phyloP scores from a whole-genome alignment of 2,113 vertebrate genomes.

The Heliornis fulica region DNA sequence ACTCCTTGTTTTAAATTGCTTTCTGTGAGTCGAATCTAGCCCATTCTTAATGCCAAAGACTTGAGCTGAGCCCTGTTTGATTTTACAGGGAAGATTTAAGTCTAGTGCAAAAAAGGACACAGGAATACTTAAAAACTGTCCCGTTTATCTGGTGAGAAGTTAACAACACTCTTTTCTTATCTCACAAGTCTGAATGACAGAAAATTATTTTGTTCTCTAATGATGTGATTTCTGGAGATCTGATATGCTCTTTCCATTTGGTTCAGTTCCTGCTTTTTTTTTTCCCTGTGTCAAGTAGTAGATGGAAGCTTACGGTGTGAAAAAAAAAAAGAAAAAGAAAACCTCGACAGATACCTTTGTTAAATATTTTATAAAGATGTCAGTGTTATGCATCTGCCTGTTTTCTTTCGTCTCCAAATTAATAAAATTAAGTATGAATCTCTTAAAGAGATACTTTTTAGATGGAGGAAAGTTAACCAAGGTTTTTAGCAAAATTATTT shows the following conservation, averaged over 20 bases:
- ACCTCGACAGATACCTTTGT: slow-evolving; percentile 52
- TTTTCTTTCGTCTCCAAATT: slow-evolving; percentile 59
- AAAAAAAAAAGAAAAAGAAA: slow-evolving; percentile 20
- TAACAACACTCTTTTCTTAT: neutral
- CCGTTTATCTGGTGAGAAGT: neutral
- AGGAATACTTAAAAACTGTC: neutral
- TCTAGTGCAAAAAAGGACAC: neutral
- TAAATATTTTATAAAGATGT: slow-evolving; percentile 71
- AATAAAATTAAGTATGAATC: slow-evolving; percentile 39
- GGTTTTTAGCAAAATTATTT: neutral
- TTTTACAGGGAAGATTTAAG: neutral
- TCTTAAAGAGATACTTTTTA: slow-evolving; percentile 16
- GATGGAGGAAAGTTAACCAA: neutral
- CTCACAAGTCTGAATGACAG: neutral
- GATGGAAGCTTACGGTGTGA: neutral
- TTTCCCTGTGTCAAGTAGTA: neutral
- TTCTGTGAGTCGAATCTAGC: neutral
- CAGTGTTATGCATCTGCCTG: slow-evolving; percentile 27
- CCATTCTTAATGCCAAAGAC: neutral
- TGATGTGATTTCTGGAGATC: neutral
- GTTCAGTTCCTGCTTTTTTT: neutral
- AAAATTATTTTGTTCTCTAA: neutral
- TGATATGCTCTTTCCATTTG: neutral
- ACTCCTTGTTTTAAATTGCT: neutral
- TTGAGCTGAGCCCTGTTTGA: neutral